Conservation (phyloP, 2,113 vertebrate genomes). For the Sinocyclocheilus grahami region DNA sequence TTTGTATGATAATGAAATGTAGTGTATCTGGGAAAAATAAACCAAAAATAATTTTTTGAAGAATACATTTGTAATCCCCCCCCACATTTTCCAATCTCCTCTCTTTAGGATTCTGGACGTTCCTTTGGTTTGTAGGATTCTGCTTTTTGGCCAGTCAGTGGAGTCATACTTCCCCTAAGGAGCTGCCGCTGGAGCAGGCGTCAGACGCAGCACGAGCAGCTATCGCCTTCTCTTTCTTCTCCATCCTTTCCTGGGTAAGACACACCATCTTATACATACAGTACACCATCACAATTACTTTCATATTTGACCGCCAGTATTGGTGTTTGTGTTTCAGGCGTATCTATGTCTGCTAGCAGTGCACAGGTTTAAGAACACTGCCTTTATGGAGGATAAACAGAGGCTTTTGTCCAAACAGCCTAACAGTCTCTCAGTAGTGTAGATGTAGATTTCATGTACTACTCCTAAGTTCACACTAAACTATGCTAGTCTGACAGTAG, state of each 20-base stretch:
- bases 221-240: slow-evolving; percentile 86
- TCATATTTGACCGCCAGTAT: background rate
- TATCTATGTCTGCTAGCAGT: slow-evolving; percentile 67
- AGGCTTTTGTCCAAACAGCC: slow-evolving; percentile 62
- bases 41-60: background rate
- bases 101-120: slow-evolving; percentile 61
- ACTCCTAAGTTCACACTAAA: background rate
- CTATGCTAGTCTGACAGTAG: background rate
- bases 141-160: slow-evolving; percentile 80
- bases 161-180: slow-evolving; percentile 72
- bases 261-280: background rate
- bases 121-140: slow-evolving; percentile 79
- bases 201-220: slow-evolving; percentile 87
- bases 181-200: slow-evolving; percentile 78
- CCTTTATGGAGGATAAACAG: slow-evolving; percentile 65
- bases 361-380: slow-evolving; percentile 63
- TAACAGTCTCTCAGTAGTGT: slow-evolving; percentile 59
- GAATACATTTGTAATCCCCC: background rate
- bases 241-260: slow-evolving; percentile 90
- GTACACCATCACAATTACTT: background rate
- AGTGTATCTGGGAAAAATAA: background rate
- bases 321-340: slow-evolving; percentile 64
- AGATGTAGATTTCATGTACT: slow-evolving; percentile 53
- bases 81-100: background rate
- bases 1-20: background rate